phyloP scores from a whole-genome alignment of 2,888 invertebrate genomes.

The Ashinkailepas kermadecensis region DNA sequence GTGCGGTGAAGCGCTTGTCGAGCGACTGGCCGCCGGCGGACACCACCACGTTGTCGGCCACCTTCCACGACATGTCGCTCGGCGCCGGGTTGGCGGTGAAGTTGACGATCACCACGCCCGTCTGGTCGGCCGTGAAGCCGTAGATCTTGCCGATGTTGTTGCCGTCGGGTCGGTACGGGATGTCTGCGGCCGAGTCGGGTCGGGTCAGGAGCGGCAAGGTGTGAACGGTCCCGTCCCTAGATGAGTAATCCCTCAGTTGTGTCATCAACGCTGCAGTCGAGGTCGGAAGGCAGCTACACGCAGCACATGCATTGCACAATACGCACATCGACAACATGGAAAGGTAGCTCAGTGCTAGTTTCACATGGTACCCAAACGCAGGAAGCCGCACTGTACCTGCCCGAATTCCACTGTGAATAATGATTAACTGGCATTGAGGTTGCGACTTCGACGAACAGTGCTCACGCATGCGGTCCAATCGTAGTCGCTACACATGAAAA shows the following conservation, averaged over 20 bases:
- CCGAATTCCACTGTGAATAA: too few relatives aligned
- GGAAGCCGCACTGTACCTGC: too few relatives aligned
- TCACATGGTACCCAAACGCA: too few relatives aligned
- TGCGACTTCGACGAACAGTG: too few relatives aligned
- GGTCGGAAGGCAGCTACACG: neutral
- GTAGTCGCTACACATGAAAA: too few relatives aligned
- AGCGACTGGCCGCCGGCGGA: neutral
- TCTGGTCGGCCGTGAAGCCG: slow-evolving; percentile 15
- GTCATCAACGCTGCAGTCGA: too few relatives aligned
- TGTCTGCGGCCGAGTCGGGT: neutral
- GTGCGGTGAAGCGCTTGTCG: neutral
- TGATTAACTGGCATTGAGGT: too few relatives aligned
- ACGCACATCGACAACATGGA: neutral
- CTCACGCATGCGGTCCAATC: too few relatives aligned
- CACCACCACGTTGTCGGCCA: neutral
- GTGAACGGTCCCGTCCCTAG: too few relatives aligned
- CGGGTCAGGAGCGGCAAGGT: too few relatives aligned
- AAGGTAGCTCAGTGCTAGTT: too few relatives aligned
- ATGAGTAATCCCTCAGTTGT: too few relatives aligned
- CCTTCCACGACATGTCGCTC: neutral
- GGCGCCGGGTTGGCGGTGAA: slow-evolving; percentile 18
- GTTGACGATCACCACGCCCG: slow-evolving; percentile 4
- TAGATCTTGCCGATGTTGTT: slow-evolving; percentile 4
- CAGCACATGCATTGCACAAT: neutral
- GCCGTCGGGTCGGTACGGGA: neutral